A percentile compares a stretch with the other conserved stretches of the same genome.
Evolutionary conservation across 2,113 vertebrate species (phyloP).

Genomic region (Glaucidium brasilianum): DNA sequence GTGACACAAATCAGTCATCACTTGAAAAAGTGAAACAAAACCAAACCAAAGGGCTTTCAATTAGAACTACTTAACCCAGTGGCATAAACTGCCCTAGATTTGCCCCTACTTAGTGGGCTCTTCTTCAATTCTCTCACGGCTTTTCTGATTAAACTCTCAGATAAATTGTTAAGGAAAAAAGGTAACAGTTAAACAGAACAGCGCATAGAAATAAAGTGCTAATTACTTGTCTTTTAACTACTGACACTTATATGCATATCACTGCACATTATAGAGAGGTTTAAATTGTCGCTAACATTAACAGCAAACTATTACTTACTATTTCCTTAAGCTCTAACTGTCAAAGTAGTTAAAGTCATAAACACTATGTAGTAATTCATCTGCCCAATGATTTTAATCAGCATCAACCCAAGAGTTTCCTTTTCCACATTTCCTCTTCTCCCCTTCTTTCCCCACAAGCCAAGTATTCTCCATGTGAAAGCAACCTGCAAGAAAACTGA

Average conservation of each 20-base stretch:
- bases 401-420: not conserved
- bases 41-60: not conserved
- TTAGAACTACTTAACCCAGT: not conserved
- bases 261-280: not conserved
- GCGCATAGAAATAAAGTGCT: not conserved
- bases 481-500: conserved; percentile 27
- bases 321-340: conserved; percentile 28
- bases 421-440: conserved; percentile 36
- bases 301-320: conserved; percentile 28
- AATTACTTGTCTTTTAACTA: not conserved
- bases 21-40: not conserved
- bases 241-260: not conserved
- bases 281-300: not conserved
- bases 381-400: conserved; percentile 1
- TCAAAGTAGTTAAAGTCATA: conserved; percentile 9
- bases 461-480: conserved; percentile 13
- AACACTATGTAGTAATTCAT: conserved; percentile 9
- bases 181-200: not conserved
- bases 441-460: not conserved
- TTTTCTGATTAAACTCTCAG: not conserved
- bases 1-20: not conserved
- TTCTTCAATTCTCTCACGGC: not conserved
- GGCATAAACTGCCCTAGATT: not conserved
- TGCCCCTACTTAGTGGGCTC: not conserved
- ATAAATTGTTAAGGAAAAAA: not conserved